Conservation (phyloP, 30 jellyfish, hydroid and myxozoan genomes). For the Rhopilema esculentum region DNA sequence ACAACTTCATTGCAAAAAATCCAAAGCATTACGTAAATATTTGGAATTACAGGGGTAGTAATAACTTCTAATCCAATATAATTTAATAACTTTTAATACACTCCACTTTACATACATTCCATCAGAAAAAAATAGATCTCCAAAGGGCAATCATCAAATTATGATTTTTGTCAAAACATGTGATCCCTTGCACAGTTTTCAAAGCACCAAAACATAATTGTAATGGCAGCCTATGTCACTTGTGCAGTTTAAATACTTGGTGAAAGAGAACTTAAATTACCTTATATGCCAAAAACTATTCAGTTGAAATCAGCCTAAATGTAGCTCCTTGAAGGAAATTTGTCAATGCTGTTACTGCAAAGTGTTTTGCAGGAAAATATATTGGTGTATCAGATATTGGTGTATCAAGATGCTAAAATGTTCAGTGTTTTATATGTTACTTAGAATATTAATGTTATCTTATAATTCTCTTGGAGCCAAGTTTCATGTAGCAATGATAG, state of each 20-base stretch:
- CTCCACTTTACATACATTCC: not conserved
- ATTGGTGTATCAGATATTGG: not conserved
- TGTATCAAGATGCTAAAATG: not conserved
- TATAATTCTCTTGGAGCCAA: not conserved
- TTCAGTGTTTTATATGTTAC: not conserved
- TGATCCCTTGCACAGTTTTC: not conserved
- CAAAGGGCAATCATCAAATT: not conserved
- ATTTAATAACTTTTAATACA: not conserved
- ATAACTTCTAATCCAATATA: not conserved
- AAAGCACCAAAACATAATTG: not conserved
- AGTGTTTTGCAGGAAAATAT: not conserved
- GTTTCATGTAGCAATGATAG: not conserved
- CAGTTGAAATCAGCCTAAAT: not conserved
- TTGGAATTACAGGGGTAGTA: not conserved
- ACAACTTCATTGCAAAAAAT: not conserved
- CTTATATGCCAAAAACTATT: not conserved
- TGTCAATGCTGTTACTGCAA: not conserved
- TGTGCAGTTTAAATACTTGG: not conserved
- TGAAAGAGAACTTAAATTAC: not conserved
- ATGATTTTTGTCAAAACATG: not conserved
- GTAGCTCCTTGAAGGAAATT: not conserved
- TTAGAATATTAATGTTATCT: not conserved
- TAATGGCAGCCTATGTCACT: not conserved
- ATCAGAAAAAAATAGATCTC: not conserved
- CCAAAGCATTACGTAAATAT: constrained; percentile 8